Evolutionary conservation across 2,888 invertebrate genomes (phyloP), one percentile per base, ranked within the genome.

Genomic region (Andrena minutula): DNA sequence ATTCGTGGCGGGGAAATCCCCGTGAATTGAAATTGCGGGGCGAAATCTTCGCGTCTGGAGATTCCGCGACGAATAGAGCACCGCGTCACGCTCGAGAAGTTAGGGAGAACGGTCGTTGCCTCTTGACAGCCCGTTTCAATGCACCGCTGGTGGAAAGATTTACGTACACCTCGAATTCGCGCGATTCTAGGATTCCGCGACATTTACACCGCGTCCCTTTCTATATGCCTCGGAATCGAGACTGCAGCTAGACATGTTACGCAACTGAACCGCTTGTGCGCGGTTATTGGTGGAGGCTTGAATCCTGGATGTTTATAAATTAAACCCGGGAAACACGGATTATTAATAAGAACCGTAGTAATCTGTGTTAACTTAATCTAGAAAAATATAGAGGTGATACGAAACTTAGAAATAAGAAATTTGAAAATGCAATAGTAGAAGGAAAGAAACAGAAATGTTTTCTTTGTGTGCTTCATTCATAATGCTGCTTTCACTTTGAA

Each of bases 81-180:
- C 41, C 73, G 41, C 73, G 78, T 81, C 76, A 76, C 75, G 81
- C 77, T 78, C 70, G 66, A 77, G 68, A 68, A 81, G 65, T 63
- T 66, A 16, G 72, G 74, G 74, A 60, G 74, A 81, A 86, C 69
- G 79, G 66, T 86, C 76, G 79, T 86, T 86, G 75, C 75, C 56
- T 75, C 76, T 76, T 56, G 65, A 72, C 76, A 61, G 80, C 41
- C 51, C 64, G 68, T 64, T 76, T 75, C 47, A 72, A 75, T 73
- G 73, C 77, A 58, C 49, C 75, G 64, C 60, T 66, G 60, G 35
- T 20, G 41, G 65, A 53, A 76, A 86, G 84, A 86, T 86, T 81
- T 84, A 75, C 74, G 74, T 32, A n/a, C 56, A 23, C 56, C 23
- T 30, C 61, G 53, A 69, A 69, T 80, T 56, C 28, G 26, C 58